Evolutionary conservation across 2,888 invertebrate genomes (phyloP).

Genomic region (Drosophila nigritarsus): DNA sequence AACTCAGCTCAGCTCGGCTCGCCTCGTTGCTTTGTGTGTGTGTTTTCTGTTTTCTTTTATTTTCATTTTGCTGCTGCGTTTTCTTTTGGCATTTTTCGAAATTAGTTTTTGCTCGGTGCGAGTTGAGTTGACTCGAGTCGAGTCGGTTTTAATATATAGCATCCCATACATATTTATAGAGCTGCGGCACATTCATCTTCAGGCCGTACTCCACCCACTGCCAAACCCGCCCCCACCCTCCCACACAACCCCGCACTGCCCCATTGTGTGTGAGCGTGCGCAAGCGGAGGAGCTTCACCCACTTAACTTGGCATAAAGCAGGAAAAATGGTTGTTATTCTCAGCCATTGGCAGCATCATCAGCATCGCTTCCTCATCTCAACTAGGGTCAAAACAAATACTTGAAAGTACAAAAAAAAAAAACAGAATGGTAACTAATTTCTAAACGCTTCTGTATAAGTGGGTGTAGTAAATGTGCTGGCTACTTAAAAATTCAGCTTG

Average conservation of each 20-base stretch:
- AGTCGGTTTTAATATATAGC: slow-evolving; percentile 83
- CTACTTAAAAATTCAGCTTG: slow-evolving; percentile 65
- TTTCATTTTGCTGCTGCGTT: slow-evolving; percentile 75
- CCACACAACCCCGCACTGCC: not conserved
- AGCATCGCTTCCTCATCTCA: slow-evolving; percentile 50
- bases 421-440: slow-evolving; percentile 59
- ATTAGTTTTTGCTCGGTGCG: slow-evolving; percentile 81
- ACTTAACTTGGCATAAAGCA: slow-evolving; percentile 77
- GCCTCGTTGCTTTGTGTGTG: slow-evolving; percentile 33
- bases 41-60: slow-evolving; percentile 60
- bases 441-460: slow-evolving; percentile 21
- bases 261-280: slow-evolving; percentile 36
- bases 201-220: slow-evolving; percentile 38
- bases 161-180: slow-evolving; percentile 82
- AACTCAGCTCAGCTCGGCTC: slow-evolving; percentile 19
- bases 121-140: slow-evolving; percentile 64
- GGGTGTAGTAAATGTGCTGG: slow-evolving; percentile 25
- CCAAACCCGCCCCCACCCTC: not conserved
- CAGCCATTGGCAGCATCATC: slow-evolving; percentile 68
- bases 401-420: slow-evolving; percentile 43
- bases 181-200: slow-evolving; percentile 82
- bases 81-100: slow-evolving; percentile 82
- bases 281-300: slow-evolving; percentile 60
- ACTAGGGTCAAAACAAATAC: slow-evolving; percentile 52
- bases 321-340: slow-evolving; percentile 67